Conservation (phyloP, 1,140 invertebrate genomes). For the Cotesia glomerata region DNA sequence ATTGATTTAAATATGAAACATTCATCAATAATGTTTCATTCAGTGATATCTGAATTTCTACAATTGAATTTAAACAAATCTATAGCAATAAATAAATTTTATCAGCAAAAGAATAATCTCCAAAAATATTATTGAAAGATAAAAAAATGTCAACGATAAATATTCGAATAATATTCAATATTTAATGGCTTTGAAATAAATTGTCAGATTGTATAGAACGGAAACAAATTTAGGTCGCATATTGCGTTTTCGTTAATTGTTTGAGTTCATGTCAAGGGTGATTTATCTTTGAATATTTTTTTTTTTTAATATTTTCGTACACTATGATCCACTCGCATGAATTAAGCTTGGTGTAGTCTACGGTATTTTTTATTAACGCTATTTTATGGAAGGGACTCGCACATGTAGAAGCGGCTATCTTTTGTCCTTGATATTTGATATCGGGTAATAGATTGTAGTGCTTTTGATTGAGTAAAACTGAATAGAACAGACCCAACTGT, state of each 20-base stretch:
- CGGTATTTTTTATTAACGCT: too few relatives aligned
- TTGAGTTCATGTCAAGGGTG: not conserved
- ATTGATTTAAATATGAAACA: too few relatives aligned
- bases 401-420: too few relatives aligned
- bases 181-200: not conserved
- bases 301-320: not conserved
- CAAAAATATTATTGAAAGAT: too few relatives aligned
- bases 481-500: too few relatives aligned
- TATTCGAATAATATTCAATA: not conserved
- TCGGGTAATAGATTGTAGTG: not conserved
- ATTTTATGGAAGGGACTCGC: too few relatives aligned
- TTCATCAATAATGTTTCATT: too few relatives aligned
- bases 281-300: not conserved
- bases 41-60: too few relatives aligned
- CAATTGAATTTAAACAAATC: not conserved
- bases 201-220: not conserved
- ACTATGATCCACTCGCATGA: too few relatives aligned
- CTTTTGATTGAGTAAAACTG: not conserved
- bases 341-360: too few relatives aligned
- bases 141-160: not conserved
- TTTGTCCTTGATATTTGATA: not conserved
- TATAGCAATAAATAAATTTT: not conserved
- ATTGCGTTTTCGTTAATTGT: slow-evolving; percentile 10
- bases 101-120: too few relatives aligned
- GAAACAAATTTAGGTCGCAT: slow-evolving; percentile 22